A percentile compares a stretch with the other conserved stretches of the same genome.
phyloP scores from a whole-genome alignment of 2,113 vertebrate species.

The Cercocebus atys region DNA sequence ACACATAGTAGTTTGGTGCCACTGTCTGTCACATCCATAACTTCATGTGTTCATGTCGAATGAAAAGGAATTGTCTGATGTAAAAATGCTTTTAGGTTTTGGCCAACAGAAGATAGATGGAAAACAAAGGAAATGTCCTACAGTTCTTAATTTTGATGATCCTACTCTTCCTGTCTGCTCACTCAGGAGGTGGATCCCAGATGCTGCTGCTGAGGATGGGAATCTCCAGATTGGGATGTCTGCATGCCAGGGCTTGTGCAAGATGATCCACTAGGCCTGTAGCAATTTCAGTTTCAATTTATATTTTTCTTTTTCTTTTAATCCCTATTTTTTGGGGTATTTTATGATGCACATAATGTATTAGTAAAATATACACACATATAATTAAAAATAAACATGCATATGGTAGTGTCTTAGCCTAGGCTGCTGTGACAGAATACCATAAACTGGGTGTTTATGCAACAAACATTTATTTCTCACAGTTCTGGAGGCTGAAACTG shows the following conservation, averaged over 20 bases:
- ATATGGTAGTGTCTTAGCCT: neutral
- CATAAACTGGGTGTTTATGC: neutral
- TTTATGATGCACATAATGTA: neutral
- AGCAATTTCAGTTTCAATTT: neutral
- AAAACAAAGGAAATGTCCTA: neutral
- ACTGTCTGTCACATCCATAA: neutral
- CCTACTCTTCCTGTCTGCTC: neutral
- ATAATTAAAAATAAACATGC: constrained; percentile 25
- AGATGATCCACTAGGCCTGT: neutral
- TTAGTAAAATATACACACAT: neutral
- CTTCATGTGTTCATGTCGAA: neutral
- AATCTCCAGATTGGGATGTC: neutral
- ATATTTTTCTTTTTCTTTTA: neutral
- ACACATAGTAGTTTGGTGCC: neutral
- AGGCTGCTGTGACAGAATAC: neutral
- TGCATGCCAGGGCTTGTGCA: neutral
- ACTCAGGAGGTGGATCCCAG: neutral
- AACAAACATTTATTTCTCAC: neutral
- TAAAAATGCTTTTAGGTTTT: constrained; percentile 1
- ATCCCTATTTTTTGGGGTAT: neutral
- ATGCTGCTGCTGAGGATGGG: neutral
- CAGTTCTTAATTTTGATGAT: neutral
- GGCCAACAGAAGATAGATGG: neutral
- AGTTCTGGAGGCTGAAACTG: neutral
- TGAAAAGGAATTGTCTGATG: neutral